phyloP scores from a whole-genome alignment of 1,140 invertebrate species.

The Leptinotarsa undecemlineata region DNA sequence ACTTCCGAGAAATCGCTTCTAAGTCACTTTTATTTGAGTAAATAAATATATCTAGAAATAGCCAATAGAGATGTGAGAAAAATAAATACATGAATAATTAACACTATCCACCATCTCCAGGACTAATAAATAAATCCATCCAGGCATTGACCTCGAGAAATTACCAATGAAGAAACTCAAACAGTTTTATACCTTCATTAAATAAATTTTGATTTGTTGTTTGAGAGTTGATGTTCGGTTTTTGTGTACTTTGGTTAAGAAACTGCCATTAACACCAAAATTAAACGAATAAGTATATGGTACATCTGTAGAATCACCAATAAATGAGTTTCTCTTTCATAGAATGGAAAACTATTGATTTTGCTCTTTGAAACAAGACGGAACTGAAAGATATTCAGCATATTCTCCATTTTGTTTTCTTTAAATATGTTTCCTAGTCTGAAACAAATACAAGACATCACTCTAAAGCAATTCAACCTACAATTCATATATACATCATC shows the following conservation, averaged over 20 bases:
- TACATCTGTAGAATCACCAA: no score
- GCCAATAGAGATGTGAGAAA: constrained; percentile 7
- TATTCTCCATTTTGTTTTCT: no score
- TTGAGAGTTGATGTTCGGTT: background rate
- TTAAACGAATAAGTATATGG: background rate
- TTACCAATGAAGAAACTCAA: background rate
- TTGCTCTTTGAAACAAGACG: no score
- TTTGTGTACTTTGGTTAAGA: background rate
- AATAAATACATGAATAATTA: constrained; percentile 1
- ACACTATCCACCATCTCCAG: background rate
- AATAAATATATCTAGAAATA: constrained; percentile 4
- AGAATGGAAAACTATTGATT: no score
- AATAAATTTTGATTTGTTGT: background rate
- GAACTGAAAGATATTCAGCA: no score
- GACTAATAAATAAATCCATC: background rate
- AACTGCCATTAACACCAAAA: background rate
- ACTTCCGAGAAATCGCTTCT: background rate
- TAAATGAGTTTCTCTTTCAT: no score
- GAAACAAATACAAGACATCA: no score
- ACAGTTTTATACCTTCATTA: constrained; percentile 6
- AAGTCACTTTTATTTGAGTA: background rate
- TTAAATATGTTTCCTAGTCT: no score
- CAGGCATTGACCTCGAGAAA: constrained; percentile 4
- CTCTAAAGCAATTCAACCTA: no score
- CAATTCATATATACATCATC: no score